These are phyloP conservation scores for Esox masquinongy DNA, from an alignment of 2,797 vertebrate species.

Conservation along the genomic window DNA sequence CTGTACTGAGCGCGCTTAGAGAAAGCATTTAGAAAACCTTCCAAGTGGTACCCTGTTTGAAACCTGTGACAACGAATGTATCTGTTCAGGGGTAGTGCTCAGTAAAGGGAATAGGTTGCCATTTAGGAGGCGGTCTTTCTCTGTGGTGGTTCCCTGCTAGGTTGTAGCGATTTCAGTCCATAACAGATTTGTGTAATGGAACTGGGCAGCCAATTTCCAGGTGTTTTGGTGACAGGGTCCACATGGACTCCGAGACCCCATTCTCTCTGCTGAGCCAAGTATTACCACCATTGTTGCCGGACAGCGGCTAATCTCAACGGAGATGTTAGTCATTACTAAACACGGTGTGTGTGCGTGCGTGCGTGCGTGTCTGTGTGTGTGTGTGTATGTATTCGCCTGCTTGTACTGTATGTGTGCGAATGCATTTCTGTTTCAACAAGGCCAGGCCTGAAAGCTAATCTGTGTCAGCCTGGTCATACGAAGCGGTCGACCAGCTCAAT, in stretches of 20 bases:
- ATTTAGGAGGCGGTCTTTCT: not conserved
- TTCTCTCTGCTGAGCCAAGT: not conserved
- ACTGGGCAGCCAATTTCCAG: not conserved
- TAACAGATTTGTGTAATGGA: not conserved
- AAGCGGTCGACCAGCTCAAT: slow-evolving; percentile 13
- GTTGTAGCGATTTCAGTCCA: not conserved
- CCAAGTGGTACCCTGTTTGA: not conserved
- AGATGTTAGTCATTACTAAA: not conserved
- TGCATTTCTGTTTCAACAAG: not conserved
- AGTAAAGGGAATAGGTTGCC: not conserved
- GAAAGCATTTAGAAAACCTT: not conserved
- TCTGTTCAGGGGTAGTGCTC: not conserved
- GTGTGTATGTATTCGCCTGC: not conserved
- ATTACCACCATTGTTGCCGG: not conserved
- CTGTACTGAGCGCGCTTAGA: not conserved
- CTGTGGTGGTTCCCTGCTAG: not conserved
- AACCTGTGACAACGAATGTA: not conserved
- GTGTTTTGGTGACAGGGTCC: slow-evolving; percentile 1
- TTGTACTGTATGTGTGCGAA: not conserved
- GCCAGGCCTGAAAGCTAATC: not conserved
- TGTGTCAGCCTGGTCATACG: slow-evolving; percentile 54
- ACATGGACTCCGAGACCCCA: not conserved
- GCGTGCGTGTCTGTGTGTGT: not conserved
- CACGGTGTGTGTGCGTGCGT: not conserved
- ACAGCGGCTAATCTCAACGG: not conserved